Conservation (phyloP, 2,113 vertebrate genomes). For the Leptobrachium leishanense region DNA sequence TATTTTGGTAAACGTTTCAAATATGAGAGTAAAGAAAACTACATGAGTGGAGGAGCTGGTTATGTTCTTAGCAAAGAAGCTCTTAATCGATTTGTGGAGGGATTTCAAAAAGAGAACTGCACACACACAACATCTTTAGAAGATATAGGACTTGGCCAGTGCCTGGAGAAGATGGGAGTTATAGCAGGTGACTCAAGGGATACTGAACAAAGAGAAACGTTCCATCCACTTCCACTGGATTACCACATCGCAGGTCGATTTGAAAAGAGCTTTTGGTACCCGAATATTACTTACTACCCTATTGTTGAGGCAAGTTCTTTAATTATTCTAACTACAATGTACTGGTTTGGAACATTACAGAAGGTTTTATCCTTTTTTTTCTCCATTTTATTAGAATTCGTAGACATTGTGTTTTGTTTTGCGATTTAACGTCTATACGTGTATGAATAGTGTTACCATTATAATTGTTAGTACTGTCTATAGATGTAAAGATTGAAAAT, state of each 20-base stretch:
- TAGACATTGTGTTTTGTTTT: no score
- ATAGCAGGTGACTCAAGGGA: slow-evolving; percentile 29
- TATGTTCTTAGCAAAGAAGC: slow-evolving; percentile 73
- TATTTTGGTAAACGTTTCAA: slow-evolving; percentile 75
- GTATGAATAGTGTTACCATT: no score
- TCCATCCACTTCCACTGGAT: slow-evolving; percentile 71
- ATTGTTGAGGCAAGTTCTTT: slow-evolving; percentile 70
- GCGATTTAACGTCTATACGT: no score
- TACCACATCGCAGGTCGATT: slow-evolving; percentile 66
- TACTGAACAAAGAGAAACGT: slow-evolving; percentile 61
- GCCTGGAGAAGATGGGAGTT: slow-evolving; percentile 74
- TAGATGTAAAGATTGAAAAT: no score
- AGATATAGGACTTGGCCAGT: slow-evolving; percentile 73
- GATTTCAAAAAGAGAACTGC: slow-evolving; percentile 63
- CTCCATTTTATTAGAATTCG: no score
- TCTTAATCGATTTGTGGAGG: slow-evolving; percentile 63
- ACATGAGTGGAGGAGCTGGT: slow-evolving; percentile 73
- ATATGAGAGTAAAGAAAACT: slow-evolving; percentile 72
- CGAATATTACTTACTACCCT: slow-evolving; percentile 77
- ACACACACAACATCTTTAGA: slow-evolving; percentile 65
- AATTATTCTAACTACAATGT: no score
- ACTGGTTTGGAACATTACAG: no score
- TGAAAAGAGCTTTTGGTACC: slow-evolving; percentile 75
- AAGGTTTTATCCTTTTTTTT: no score
- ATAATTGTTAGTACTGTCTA: no score